A percentile compares a stretch with the other conserved stretches of the same genome.
phyloP scores from a whole-genome alignment of 2,888 invertebrate species.

The Volucella bombylans region DNA sequence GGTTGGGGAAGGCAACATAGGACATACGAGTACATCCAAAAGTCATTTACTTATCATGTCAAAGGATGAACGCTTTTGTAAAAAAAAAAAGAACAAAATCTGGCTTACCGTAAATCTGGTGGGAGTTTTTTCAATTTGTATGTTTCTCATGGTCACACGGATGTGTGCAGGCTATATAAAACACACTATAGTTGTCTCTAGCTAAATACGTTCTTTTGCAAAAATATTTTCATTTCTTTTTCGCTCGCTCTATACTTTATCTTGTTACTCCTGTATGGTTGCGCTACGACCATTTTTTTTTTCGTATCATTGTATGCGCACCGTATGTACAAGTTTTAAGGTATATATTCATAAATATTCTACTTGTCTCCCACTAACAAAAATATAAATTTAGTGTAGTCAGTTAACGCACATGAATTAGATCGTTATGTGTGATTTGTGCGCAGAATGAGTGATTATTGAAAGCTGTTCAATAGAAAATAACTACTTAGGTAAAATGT shows the following conservation, averaged over 20 bases:
- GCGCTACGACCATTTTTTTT: constrained; percentile 1
- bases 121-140: too few species aligned
- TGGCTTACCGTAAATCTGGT: too few species aligned
- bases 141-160: too few species aligned
- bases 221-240: not conserved
- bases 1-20: too few species aligned
- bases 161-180: too few species aligned
- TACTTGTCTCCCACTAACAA: constrained; percentile 55
- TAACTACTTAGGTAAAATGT: constrained; percentile 29
- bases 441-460: constrained; percentile 45
- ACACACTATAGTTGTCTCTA: too few species aligned
- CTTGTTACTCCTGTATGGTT: constrained; percentile 15
- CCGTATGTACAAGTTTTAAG: constrained; percentile 37
- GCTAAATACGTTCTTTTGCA: too few species aligned
- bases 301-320: constrained; percentile 40
- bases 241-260: constrained; percentile 7
- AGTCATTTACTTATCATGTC: too few species aligned
- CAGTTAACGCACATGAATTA: constrained; percentile 61
- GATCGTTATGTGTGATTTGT: constrained; percentile 50
- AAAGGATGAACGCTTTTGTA: too few species aligned
- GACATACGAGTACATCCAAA: too few species aligned
- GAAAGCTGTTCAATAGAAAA: constrained; percentile 24
- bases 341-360: constrained; percentile 36
- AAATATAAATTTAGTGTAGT: constrained; percentile 60
- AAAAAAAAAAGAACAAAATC: too few species aligned